phyloP scores from a whole-genome alignment of 2,113 vertebrate genomes.

The Notothenia coriiceps region DNA sequence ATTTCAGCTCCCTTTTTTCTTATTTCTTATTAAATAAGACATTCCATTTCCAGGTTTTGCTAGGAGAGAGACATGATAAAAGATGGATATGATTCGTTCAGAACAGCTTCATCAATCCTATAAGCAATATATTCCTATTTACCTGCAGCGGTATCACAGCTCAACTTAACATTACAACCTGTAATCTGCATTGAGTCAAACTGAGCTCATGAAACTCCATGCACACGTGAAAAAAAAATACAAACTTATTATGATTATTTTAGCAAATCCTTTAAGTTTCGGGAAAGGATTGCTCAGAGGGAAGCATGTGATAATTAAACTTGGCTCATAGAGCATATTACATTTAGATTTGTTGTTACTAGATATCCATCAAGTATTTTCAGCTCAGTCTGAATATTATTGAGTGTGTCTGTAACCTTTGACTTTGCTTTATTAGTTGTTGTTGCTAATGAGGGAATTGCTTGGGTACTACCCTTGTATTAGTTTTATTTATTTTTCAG shows the following conservation, averaged over 20 bases:
- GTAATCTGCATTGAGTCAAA: slow-evolving; percentile 5
- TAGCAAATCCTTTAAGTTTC: background rate
- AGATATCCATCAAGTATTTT: slow-evolving; percentile 15
- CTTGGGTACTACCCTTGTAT: background rate
- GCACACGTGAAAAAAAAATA: background rate
- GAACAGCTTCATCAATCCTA: background rate
- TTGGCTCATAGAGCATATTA: background rate
- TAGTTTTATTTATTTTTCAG: background rate
- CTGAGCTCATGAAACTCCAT: background rate
- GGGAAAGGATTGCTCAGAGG: background rate
- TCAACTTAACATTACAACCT: background rate
- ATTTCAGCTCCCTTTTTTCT: background rate
- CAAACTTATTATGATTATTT: background rate
- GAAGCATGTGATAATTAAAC: slow-evolving; percentile 20
- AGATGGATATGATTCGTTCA: background rate
- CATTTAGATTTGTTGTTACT: slow-evolving; percentile 11
- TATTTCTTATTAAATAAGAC: background rate
- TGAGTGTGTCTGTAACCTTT: slow-evolving; percentile 9
- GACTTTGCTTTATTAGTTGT: slow-evolving; percentile 14
- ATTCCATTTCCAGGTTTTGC: background rate
- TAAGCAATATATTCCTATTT: slow-evolving; percentile 1
- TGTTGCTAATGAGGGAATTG: slow-evolving; percentile 17
- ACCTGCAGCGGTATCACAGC: slow-evolving; percentile 21
- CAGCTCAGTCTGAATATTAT: slow-evolving; percentile 1
- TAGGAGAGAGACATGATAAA: background rate